These are phyloP conservation scores for Mythimna albipuncta DNA, from an alignment of 2,888 invertebrate species.

Conservation along the genomic window DNA sequence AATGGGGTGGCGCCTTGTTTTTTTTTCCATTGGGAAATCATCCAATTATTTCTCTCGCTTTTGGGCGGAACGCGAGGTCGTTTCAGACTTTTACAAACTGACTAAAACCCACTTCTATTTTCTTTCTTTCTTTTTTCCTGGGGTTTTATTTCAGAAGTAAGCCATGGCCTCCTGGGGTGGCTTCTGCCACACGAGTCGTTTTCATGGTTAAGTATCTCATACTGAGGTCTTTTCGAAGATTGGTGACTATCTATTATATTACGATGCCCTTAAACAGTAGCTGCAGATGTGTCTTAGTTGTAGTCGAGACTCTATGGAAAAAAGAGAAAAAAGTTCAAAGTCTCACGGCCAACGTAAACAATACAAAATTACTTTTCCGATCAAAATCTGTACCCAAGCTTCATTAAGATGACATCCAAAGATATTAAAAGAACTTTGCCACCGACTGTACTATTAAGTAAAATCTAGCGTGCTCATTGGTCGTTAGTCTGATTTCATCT, in stretches of 20 bases:
- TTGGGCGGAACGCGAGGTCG: no score
- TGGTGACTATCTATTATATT: neutral
- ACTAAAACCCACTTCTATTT: no score
- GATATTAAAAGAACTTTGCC: slow-evolving; percentile 31
- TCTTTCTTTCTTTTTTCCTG: no score
- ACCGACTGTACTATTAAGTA: slow-evolving; percentile 36
- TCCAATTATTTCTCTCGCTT: no score
- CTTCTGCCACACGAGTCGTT: neutral
- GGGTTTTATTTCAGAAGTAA: no score
- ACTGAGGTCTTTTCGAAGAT: neutral
- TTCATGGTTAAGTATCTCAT: neutral
- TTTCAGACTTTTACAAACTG: no score
- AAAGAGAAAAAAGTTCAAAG: neutral
- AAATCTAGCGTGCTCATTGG: slow-evolving; percentile 49
- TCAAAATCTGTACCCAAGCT: slow-evolving; percentile 15
- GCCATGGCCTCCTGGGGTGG: no score
- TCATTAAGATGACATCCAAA: slow-evolving; percentile 21
- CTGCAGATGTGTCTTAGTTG: no score
- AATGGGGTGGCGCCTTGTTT: no score
- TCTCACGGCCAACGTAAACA: slow-evolving; percentile 21
- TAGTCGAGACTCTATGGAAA: neutral
- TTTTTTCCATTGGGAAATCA: no score
- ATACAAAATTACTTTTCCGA: slow-evolving; percentile 20
- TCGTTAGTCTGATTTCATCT: slow-evolving; percentile 52
- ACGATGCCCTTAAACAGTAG: neutral